Percentiles rank a stretch among this genome's conserved stretches.
phyloP scores from a whole-genome alignment of 2,113 vertebrate genomes.

The Tachysurus fulvidraco region DNA sequence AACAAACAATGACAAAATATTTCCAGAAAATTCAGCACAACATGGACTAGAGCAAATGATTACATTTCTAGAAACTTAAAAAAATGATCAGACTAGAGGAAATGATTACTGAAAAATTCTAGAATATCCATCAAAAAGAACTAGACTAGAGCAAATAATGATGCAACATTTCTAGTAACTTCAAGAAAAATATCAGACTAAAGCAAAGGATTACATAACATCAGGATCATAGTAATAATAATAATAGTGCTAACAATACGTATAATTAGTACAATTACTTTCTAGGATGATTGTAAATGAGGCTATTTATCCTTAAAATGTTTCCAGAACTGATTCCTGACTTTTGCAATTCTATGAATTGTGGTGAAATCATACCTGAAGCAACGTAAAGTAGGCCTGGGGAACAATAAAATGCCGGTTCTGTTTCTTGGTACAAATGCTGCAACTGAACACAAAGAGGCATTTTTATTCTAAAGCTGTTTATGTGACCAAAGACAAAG shows the following conservation, averaged over 20 bases:
- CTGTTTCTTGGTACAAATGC: conserved; percentile 95
- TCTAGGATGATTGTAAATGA: not conserved
- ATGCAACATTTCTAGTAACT: not conserved
- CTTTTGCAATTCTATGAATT: not conserved
- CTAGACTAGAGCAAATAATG: not conserved
- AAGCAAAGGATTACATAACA: not conserved
- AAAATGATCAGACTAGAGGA: not conserved
- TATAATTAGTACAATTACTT: not conserved
- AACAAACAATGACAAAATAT: not conserved
- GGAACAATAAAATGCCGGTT: conserved; percentile 93
- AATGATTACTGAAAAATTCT: not conserved
- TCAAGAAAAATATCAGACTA: not conserved
- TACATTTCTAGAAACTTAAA: not conserved
- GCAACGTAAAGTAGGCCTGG: conserved; percentile 81
- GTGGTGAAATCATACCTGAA: conserved; percentile 76
- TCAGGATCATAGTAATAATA: too few species aligned
- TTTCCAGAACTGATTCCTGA: not conserved
- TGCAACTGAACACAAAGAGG: conserved; percentile 79
- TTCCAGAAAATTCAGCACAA: not conserved
- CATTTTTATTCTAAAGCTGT: not conserved
- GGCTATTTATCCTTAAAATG: not conserved
- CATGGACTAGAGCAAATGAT: not conserved
- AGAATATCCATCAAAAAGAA: not conserved
- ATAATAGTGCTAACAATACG: too few species aligned
- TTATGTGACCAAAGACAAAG: not conserved